phyloP scores from a whole-genome alignment of 30 jellyfish, hydroid and myxozoan species.

The Hydractinia echinata region DNA sequence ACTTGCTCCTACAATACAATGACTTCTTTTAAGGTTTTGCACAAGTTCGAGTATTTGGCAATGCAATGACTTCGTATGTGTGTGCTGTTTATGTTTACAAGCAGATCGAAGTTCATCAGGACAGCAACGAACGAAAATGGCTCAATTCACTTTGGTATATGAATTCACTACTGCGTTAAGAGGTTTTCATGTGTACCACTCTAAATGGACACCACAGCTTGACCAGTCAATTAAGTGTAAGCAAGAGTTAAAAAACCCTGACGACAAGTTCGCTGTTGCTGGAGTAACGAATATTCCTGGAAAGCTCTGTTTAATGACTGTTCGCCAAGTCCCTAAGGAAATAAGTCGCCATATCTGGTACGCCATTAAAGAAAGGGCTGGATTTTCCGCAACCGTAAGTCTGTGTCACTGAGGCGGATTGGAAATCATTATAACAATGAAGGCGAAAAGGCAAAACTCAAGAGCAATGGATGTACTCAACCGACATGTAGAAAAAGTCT shows the following conservation, averaged over 20 bases:
- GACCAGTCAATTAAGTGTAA: too few species aligned
- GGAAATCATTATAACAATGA: constrained; percentile 32
- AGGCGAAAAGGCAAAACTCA: constrained; percentile 26
- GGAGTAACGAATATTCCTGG: too few species aligned
- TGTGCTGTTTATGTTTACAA: constrained; percentile 8
- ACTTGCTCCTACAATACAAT: constrained; percentile 3
- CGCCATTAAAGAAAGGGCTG: constrained; percentile 29
- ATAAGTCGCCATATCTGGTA: neutral
- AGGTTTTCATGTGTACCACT: too few species aligned
- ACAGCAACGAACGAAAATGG: too few species aligned
- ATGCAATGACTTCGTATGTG: neutral
- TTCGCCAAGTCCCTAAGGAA: neutral
- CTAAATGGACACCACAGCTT: too few species aligned
- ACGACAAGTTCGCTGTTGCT: too few species aligned
- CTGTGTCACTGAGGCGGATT: constrained; percentile 26
- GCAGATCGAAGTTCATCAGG: neutral
- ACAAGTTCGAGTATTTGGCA: too few species aligned
- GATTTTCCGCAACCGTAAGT: constrained; percentile 26
- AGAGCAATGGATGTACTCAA: constrained; percentile 8
- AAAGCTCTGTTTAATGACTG: too few species aligned
- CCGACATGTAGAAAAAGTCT: constrained; percentile 24
- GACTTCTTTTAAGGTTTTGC: constrained; percentile 11
- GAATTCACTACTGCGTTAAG: too few species aligned
- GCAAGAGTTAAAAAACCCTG: too few species aligned
- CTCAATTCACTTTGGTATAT: too few species aligned